Conservation (phyloP, 1,140 invertebrate species). For the Dreissena rostriformis region DNA sequence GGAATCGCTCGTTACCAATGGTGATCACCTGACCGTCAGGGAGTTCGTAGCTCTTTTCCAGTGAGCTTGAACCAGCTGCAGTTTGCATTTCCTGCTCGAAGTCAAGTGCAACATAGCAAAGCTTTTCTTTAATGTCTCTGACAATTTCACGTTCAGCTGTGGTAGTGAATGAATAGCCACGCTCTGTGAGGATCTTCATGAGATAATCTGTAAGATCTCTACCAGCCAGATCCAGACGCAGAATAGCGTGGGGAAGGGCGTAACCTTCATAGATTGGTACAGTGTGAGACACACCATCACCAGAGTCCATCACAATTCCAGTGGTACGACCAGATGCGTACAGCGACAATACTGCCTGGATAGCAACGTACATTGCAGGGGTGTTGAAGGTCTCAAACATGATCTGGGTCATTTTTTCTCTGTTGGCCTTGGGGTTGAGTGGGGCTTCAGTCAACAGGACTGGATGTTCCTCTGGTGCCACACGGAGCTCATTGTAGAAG, state of each 20-base stretch:
- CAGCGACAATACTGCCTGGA: constrained; percentile 82
- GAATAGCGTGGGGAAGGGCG: constrained; percentile 90
- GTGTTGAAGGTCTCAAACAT: constrained; percentile 92
- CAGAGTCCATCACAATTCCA: constrained; percentile 84
- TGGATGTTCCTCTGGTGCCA: constrained; percentile 88
- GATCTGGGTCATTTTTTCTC: constrained; percentile 97
- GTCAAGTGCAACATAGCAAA: constrained; percentile 95
- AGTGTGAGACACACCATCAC: constrained; percentile 97
- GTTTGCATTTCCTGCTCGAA: constrained; percentile 94
- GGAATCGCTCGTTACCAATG: constrained; percentile 80
- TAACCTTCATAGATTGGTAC: constrained; percentile 93
- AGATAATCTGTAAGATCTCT: constrained; percentile 97
- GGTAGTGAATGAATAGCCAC: constrained; percentile 98
- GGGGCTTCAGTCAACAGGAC: constrained; percentile 82
- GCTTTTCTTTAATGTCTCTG: constrained; percentile 93
- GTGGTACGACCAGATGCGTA: constrained; percentile 86
- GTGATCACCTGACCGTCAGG: constrained; percentile 81
- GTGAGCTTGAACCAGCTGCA: constrained; percentile 86
- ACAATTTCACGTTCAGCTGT: constrained; percentile 97
- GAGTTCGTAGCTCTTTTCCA: constrained; percentile 81
- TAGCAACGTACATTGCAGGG: constrained; percentile 82
- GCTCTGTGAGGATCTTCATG: constrained; percentile 97
- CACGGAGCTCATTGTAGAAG: constrained; percentile 92
- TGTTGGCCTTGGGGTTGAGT: constrained; percentile 83
- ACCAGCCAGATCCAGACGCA: constrained; percentile 95